phyloP scores from a whole-genome alignment of 53 echinoderm and acorn worm species.

The Antedon mediterranea region DNA sequence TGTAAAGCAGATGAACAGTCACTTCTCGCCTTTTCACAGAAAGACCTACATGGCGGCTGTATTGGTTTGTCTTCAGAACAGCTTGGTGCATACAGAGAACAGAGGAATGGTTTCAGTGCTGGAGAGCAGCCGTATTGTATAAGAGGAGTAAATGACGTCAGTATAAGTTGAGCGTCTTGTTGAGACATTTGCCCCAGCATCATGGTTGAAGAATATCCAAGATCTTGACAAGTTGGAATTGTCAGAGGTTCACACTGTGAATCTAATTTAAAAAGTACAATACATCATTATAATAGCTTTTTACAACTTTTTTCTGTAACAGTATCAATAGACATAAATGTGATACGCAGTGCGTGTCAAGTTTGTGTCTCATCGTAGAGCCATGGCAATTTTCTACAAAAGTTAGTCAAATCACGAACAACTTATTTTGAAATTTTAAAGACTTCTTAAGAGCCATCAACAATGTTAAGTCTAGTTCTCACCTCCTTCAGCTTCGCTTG shows the following conservation, averaged over 20 bases:
- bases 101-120: conserved; percentile 8
- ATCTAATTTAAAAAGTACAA: neutral
- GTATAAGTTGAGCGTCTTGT: conserved; percentile 4
- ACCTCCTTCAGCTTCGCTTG: no score
- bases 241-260: conserved; percentile 7
- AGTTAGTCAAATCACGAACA: no score
- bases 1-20: conserved; percentile 15
- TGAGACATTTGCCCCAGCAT: neutral
- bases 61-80: conserved; percentile 5
- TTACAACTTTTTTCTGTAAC: no score
- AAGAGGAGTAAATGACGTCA: conserved; percentile 12
- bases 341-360: no score
- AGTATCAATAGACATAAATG: no score
- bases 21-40: conserved; percentile 20
- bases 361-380: no score
- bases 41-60: conserved; percentile 24
- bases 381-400: no score
- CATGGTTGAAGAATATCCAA: neutral
- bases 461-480: no score
- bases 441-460: no score
- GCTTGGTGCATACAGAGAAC: conserved; percentile 15
- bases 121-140: conserved; percentile 13
- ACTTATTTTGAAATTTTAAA: no score
- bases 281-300: no score
- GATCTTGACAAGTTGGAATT: conserved; percentile 3